Conservation (phyloP, 2,797 vertebrate genomes). For the Xiphorhynchus erythropygius region DNA sequence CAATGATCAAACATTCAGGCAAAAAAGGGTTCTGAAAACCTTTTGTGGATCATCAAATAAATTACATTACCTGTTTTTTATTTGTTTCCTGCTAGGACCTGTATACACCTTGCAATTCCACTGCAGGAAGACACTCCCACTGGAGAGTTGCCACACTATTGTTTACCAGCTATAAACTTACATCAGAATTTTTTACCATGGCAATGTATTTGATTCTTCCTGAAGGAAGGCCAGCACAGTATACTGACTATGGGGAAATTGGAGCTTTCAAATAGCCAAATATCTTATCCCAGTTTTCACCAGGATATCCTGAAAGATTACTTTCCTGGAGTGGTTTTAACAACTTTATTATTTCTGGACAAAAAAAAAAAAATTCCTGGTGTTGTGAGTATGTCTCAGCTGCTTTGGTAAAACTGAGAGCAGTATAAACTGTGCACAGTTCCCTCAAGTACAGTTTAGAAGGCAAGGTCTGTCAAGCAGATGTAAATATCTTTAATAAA, state of each 20-base stretch:
- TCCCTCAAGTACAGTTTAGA: background rate
- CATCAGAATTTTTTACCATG: background rate
- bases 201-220: rapidly evolving
- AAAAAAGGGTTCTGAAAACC: background rate
- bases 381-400: background rate
- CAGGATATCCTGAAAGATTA: background rate
- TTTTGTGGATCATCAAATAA: background rate
- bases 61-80: background rate
- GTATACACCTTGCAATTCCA: background rate
- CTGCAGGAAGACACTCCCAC: background rate
- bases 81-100: background rate
- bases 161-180: rapidly evolving
- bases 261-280: background rate
- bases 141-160: background rate
- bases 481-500: background rate
- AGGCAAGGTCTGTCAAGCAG: background rate
- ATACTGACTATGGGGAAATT: background rate
- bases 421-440: background rate
- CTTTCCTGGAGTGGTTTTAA: background rate
- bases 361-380: background rate
- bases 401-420: background rate
- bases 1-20: background rate
- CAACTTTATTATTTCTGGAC: background rate
- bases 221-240: background rate
- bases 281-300: background rate